These are phyloP conservation scores for Apoda limacodes DNA, from an alignment of 2,888 invertebrate genomes.

Conservation along the genomic window DNA sequence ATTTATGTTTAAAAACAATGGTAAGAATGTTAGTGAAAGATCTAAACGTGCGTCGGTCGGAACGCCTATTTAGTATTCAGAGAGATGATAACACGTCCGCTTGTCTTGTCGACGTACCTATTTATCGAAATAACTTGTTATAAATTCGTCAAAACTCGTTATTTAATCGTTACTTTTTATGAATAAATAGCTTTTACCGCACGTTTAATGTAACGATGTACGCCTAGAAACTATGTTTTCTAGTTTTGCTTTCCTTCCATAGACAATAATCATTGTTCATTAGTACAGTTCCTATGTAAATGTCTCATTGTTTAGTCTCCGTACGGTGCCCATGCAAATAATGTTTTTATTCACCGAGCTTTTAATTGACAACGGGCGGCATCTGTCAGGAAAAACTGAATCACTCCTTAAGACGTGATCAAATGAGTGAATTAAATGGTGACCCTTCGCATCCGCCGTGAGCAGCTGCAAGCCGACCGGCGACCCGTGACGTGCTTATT, in stretches of 20 bases:
- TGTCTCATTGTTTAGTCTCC: conserved; percentile 43
- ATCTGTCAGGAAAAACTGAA: conserved; percentile 65
- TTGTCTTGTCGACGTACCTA: conserved; percentile 35
- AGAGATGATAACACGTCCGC: conserved; percentile 44
- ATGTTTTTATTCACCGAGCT: conserved; percentile 55
- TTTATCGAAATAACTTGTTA: conserved; percentile 27
- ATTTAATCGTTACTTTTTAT: conserved; percentile 42
- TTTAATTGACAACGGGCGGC: conserved; percentile 54
- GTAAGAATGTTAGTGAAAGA: conserved; percentile 22
- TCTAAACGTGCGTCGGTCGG: conserved; percentile 30
- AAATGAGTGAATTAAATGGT: conserved; percentile 55
- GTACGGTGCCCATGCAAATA: conserved; percentile 42
- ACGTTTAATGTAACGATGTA: too few species aligned
- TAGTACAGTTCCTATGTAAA: conserved; percentile 50
- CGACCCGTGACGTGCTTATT: conserved; percentile 41
- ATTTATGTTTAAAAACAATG: neutral
- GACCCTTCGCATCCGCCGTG: conserved; percentile 60
- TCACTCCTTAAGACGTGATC: conserved; percentile 55
- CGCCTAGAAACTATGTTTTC: conserved; percentile 55
- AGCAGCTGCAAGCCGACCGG: conserved; percentile 40
- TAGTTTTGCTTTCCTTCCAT: conserved; percentile 52
- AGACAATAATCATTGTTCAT: conserved; percentile 59
- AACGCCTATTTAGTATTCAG: conserved; percentile 44
- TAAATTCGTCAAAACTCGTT: conserved; percentile 52
- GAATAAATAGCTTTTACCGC: too few species aligned